phyloP scores from a whole-genome alignment of 1,140 invertebrate genomes.

The Drosophila saltans region DNA sequence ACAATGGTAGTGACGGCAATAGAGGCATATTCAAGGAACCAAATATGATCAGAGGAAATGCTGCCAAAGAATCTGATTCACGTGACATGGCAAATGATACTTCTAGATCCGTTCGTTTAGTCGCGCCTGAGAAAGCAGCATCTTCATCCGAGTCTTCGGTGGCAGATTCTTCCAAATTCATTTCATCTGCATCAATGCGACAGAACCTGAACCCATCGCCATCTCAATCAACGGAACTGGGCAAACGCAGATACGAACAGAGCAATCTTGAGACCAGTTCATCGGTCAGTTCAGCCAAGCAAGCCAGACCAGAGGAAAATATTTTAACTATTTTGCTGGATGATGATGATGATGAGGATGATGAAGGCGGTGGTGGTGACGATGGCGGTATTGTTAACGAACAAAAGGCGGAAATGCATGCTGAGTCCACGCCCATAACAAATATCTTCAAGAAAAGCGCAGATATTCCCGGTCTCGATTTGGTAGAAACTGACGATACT shows the following conservation, averaged over 20 bases:
- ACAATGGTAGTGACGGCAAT: neutral
- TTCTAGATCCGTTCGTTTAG: neutral
- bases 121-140: too few species aligned
- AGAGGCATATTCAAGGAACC: neutral
- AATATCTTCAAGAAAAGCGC: slow-evolving; percentile 77
- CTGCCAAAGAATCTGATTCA: neutral
- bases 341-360: slow-evolving; percentile 66
- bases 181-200: neutral
- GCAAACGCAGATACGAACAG: slow-evolving; percentile 42
- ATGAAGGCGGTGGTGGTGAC: neutral
- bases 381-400: neutral
- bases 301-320: slow-evolving; percentile 38
- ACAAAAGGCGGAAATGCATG: neutral
- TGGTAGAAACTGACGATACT: slow-evolving; percentile 82
- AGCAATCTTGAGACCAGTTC: neutral
- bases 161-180: neutral
- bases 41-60: neutral
- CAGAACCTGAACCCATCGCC: neutral
- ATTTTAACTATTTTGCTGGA: slow-evolving; percentile 59
- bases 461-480: slow-evolving; percentile 87
- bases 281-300: slow-evolving; percentile 28
- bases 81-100: neutral
- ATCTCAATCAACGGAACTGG: slow-evolving; percentile 1
- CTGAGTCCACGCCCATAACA: slow-evolving; percentile 48
- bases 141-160: neutral